Percentiles rank a stretch among this genome's conserved stretches.
Conservation (phyloP, 2,113 vertebrate species). For the Bungarus multicinctus region DNA sequence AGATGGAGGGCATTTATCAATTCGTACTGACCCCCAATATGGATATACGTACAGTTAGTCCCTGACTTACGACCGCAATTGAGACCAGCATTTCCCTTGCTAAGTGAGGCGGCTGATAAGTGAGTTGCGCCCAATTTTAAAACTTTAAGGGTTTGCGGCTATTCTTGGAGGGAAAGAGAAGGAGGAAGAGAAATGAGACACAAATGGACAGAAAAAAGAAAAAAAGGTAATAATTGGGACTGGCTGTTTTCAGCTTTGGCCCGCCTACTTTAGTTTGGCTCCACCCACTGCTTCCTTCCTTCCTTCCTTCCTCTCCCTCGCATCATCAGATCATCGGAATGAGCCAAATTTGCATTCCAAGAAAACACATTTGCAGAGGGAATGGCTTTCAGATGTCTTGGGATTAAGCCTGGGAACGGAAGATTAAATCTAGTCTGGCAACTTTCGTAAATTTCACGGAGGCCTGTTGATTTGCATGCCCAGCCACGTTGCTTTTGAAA, state of each 20-base stretch:
- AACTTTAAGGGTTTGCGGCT: background rate
- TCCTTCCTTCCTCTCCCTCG: background rate
- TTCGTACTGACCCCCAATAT: background rate
- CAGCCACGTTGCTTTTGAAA: background rate
- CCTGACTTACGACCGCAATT: too few relatives aligned
- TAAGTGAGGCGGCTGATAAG: too few relatives aligned
- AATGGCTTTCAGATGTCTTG: background rate
- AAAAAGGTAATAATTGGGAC: background rate
- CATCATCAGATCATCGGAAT: background rate
- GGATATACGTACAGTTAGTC: background rate
- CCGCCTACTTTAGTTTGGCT: background rate
- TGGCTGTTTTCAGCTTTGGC: background rate
- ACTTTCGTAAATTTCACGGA: background rate
- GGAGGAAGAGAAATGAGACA: background rate
- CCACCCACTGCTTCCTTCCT: background rate
- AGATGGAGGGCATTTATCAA: background rate
- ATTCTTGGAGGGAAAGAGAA: background rate
- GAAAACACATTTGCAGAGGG: too few relatives aligned
- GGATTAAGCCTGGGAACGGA: background rate
- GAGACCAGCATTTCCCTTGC: too few relatives aligned
- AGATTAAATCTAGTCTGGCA: background rate
- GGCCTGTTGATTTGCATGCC: background rate
- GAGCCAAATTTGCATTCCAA: background rate
- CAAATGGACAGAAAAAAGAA: fast-evolving
- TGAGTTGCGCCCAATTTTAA: background rate